Evolutionary conservation across 2,888 invertebrate genomes (phyloP).

Genomic region (Drosophila algonquin): DNA sequence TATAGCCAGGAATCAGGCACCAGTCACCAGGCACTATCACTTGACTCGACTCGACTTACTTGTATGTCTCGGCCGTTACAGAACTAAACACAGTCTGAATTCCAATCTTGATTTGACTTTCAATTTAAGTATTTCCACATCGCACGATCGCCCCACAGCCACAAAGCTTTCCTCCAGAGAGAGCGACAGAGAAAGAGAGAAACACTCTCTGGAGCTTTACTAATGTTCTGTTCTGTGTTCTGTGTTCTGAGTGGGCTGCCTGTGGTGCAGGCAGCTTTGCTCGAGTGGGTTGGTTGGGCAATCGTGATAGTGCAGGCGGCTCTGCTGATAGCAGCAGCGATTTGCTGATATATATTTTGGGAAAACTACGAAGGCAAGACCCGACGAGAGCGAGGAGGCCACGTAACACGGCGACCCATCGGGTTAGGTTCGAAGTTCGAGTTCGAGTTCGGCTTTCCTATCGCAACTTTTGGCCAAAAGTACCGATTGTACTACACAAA

Average conservation of each 20-base stretch:
- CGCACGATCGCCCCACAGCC: slow-evolving; percentile 52
- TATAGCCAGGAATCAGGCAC: slow-evolving; percentile 7
- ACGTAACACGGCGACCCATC: slow-evolving; percentile 20
- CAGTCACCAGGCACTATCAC: slow-evolving; percentile 10
- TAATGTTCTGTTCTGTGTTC: not conserved
- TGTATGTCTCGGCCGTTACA: slow-evolving; percentile 62
- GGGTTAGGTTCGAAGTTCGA: slow-evolving; percentile 42
- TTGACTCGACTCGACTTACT: slow-evolving; percentile 55
- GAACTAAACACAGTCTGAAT: slow-evolving; percentile 76
- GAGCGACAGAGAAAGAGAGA: not conserved
- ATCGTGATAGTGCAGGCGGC: slow-evolving; percentile 34
- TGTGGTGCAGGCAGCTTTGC: slow-evolving; percentile 25
- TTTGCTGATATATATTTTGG: slow-evolving; percentile 14
- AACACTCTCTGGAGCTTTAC: slow-evolving; percentile 19
- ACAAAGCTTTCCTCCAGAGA: slow-evolving; percentile 49
- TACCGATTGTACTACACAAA: not conserved
- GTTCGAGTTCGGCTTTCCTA: slow-evolving; percentile 26
- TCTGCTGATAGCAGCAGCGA: slow-evolving; percentile 34
- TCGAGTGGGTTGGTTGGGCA: slow-evolving; percentile 30
- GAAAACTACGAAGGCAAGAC: slow-evolving; percentile 10
- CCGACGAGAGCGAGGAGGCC: slow-evolving; percentile 3
- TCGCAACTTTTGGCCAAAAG: slow-evolving; percentile 1
- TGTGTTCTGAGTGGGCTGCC: not conserved
- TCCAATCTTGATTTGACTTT: slow-evolving; percentile 58
- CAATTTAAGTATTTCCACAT: slow-evolving; percentile 74